Evolutionary conservation across 2,797 vertebrate species (phyloP), one percentile per base, ranked within the genome.

Genomic region (Eulemur rubriventer): DNA sequence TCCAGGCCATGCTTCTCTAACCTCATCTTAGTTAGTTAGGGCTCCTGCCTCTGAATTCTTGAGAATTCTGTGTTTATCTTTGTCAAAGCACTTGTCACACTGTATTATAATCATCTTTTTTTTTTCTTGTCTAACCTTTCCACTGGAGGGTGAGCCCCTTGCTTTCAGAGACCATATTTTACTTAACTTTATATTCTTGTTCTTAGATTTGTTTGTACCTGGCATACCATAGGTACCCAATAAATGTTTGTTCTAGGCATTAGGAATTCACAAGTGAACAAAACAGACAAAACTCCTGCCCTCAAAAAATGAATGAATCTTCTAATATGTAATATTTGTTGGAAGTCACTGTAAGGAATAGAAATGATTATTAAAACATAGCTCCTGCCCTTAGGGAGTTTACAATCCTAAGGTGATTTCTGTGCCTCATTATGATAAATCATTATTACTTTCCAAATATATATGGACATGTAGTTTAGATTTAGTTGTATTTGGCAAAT

Each of bases 241-340:
- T 92, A 46, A 81, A 73, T 73, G 8, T 91, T 73, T 97, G n/a
- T 95, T 92, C 26, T 67, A 33, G 61, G 22, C 24, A 24, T 57
- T 91, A 69, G 22, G 43, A 76, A 94, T 87, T 96, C 65, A 84
- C 0, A 22, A 69, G 9, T 95, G 61, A 95, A 48, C 10, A 81
- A 67, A 96, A 70, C 28, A 72, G 43, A 69, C 9, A 50, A 91
- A 91, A 75, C 12, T 0, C 57, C 24, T 94, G 4, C 35, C 24
- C 26, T 95, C 72, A 88, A 61, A 95, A 30, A 89, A 67, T 75
- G 17, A 75, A 24, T 92, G 22, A 84, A 84, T 90, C 72, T 95
- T 82, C 35, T 87, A 65, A 75, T 63, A 67, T 50, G 28, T 55
- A 46, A 30, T 81, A 75, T 83, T 89, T 82, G 16, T 88, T 93